Evolutionary conservation across 2,888 invertebrate species (phyloP).

Genomic region (Notodonta dromedarius): DNA sequence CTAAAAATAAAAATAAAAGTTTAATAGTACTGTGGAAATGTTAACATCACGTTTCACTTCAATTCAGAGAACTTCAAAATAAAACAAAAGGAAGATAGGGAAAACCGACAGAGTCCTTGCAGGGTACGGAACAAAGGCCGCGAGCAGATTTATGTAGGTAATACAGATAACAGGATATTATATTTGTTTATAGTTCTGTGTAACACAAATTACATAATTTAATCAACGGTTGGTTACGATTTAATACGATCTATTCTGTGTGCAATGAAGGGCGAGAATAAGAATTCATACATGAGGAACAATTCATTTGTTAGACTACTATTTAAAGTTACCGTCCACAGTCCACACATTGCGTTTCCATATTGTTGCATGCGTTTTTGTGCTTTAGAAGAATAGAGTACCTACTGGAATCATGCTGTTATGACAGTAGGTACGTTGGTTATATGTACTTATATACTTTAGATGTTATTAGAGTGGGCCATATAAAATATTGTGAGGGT

Average conservation of each 20-base stretch:
- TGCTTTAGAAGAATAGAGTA: constrained; percentile 15
- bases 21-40: neutral
- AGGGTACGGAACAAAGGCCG: constrained; percentile 12
- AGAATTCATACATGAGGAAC: constrained; percentile 14
- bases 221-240: constrained; percentile 17
- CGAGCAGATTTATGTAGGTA: constrained; percentile 16
- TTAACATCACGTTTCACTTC: neutral
- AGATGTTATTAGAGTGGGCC: too few species aligned
- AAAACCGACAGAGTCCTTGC: neutral
- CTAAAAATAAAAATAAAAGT: too few species aligned
- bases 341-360: constrained; percentile 60
- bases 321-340: constrained; percentile 35
- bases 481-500: neutral
- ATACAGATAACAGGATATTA: constrained; percentile 20
- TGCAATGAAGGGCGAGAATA: constrained; percentile 14
- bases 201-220: constrained; percentile 20
- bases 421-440: constrained; percentile 30
- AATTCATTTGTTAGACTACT: neutral
- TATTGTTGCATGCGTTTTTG: constrained; percentile 40
- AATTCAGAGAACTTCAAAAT: neutral
- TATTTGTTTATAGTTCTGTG: constrained; percentile 24
- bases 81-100: constrained; percentile 6
- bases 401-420: constrained; percentile 25
- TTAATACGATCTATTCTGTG: constrained; percentile 2
- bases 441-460: neutral